Conservation (phyloP, 2,113 vertebrate genomes). For the Protomyctophum bolini region DNA sequence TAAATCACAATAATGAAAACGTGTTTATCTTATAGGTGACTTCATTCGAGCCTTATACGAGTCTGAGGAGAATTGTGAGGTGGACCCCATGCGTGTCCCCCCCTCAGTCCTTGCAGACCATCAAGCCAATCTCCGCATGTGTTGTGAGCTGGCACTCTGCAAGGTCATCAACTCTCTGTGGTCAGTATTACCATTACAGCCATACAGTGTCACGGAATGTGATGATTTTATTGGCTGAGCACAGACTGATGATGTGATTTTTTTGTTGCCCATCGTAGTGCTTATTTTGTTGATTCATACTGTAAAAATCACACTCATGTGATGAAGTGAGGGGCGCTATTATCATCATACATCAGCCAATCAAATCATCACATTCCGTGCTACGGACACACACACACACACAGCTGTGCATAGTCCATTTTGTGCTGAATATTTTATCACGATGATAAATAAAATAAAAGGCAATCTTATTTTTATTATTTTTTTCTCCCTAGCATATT, state of each 20-base stretch:
- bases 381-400: no score
- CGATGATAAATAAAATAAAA: neutral
- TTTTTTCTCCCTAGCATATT: slow-evolving; percentile 86
- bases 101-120: slow-evolving; percentile 91
- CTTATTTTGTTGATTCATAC: no score
- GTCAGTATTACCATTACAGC: slow-evolving; percentile 50
- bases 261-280: no score
- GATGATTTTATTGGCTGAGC: no score
- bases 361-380: no score
- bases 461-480: neutral
- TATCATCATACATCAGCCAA: no score
- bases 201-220: no score
- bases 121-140: slow-evolving; percentile 98
- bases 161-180: slow-evolving; percentile 98
- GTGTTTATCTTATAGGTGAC: slow-evolving; percentile 81
- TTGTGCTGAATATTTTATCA: neutral
- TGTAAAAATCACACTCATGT: no score
- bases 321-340: no score
- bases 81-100: slow-evolving; percentile 94
- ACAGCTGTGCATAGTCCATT: neutral
- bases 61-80: slow-evolving; percentile 98
- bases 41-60: slow-evolving; percentile 97
- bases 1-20: neutral
- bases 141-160: slow-evolving; percentile 96
- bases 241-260: no score